Conservation (phyloP, 2,113 vertebrate species). For the Nerophis lumbriciformis region DNA sequence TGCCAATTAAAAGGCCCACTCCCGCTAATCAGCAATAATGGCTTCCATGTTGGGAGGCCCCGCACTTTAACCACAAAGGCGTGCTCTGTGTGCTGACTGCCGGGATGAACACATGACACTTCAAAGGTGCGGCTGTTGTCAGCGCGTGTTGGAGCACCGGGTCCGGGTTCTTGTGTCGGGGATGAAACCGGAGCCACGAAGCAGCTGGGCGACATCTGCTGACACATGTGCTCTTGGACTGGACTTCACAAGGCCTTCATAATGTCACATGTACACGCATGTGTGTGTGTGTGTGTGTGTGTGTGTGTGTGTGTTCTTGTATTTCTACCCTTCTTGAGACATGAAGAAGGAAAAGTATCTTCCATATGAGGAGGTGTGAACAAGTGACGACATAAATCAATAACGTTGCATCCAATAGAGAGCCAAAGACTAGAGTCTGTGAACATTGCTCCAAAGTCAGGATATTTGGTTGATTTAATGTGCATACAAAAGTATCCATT, state of each 20-base stretch:
- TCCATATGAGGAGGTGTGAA: no score
- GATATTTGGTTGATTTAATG: no score
- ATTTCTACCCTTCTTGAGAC: no score
- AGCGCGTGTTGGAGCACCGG: conserved; percentile 28
- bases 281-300: background rate
- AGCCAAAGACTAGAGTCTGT: no score
- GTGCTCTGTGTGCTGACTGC: conserved; percentile 10
- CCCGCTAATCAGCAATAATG: background rate
- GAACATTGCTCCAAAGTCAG: no score
- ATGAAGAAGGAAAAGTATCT: no score
- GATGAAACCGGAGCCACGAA: conserved; percentile 62
- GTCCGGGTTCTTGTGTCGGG: conserved; percentile 22
- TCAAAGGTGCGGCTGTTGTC: conserved; percentile 51
- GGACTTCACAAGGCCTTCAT: conserved; percentile 76
- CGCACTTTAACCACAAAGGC: background rate
- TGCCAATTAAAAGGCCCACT: background rate
- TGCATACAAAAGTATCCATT: no score
- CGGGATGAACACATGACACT: conserved; percentile 39
- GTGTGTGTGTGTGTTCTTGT: no score
- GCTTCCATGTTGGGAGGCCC: background rate
- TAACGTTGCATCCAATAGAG: no score
- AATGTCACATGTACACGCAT: conserved; percentile 63
- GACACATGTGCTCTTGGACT: conserved; percentile 77
- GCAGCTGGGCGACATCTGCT: conserved; percentile 77
- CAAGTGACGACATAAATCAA: no score